Conservation (phyloP, 2,797 vertebrate genomes). For the Crypturellus tataupa region DNA sequence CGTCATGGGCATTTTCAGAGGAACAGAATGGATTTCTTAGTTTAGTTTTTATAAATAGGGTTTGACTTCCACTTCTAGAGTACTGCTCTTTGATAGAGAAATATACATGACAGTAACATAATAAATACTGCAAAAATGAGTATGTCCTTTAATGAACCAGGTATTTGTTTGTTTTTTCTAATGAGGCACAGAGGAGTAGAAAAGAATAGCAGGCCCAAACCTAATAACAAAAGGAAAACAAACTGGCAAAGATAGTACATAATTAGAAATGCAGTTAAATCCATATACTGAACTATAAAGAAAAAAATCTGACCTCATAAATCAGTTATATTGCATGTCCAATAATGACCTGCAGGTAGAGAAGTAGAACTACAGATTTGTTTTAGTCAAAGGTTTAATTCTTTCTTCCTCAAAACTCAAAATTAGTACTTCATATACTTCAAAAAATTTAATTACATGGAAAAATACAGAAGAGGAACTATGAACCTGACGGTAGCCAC, state of each 20-base stretch:
- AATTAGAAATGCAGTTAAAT: too few relatives aligned
- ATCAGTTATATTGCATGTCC: background rate
- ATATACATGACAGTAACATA: fast-evolving
- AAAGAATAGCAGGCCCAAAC: background rate
- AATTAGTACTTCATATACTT: too few relatives aligned
- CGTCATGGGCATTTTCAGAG: fast-evolving
- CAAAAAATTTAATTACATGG: too few relatives aligned
- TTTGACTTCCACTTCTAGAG: background rate
- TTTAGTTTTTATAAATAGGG: background rate
- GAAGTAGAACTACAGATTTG: background rate
- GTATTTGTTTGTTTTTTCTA: background rate
- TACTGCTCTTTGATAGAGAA: background rate
- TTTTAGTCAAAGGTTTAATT: background rate
- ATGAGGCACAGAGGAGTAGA: background rate
- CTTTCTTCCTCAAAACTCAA: background rate
- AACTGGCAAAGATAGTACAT: too few relatives aligned
- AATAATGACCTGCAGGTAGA: background rate
- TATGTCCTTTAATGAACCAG: background rate
- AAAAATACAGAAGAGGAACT: background rate
- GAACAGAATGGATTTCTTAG: background rate
- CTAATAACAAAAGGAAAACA: background rate
- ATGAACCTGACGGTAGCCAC: too few relatives aligned
- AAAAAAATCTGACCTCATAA: background rate
- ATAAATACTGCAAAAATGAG: too few relatives aligned
- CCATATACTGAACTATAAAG: background rate